Percentiles rank a stretch among this genome's conserved stretches.
Evolutionary conservation across 2,113 vertebrate genomes (phyloP).

Genomic region (Mirza zaza): DNA sequence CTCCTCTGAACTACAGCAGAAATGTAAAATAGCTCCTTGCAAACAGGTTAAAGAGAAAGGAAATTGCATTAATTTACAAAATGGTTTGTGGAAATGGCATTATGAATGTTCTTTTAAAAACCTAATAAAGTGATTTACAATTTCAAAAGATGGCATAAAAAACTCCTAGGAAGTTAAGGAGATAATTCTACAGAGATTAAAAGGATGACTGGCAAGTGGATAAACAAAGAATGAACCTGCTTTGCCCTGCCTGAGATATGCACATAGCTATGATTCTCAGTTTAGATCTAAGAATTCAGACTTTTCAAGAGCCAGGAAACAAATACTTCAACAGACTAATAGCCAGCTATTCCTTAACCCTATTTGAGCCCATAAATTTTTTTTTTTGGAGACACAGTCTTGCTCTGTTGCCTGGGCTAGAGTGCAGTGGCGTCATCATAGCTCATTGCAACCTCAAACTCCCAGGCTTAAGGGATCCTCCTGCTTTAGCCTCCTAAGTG

Average conservation of each 20-base stretch:
- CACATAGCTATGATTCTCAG: not conserved
- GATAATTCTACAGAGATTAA: constrained; percentile 42
- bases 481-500: no score
- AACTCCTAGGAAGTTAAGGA: not conserved
- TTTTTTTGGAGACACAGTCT: not conserved
- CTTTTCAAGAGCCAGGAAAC: not conserved
- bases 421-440: no score
- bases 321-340: not conserved
- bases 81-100: constrained; percentile 59
- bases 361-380: not conserved
- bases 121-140: constrained; percentile 50
- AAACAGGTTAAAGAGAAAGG: constrained; percentile 58
- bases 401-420: no score
- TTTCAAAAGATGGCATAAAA: constrained; percentile 59
- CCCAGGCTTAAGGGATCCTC: no score
- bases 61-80: constrained; percentile 65
- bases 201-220: constrained; percentile 39
- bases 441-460: no score
- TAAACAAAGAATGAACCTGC: not conserved
- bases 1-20: not conserved
- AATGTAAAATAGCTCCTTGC: constrained; percentile 36
- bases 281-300: not conserved
- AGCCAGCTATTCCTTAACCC: not conserved
- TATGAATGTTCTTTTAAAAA: constrained; percentile 54
- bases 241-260: not conserved